Conservation (phyloP, 2,888 invertebrate genomes). For the Drosophila crucigera region DNA sequence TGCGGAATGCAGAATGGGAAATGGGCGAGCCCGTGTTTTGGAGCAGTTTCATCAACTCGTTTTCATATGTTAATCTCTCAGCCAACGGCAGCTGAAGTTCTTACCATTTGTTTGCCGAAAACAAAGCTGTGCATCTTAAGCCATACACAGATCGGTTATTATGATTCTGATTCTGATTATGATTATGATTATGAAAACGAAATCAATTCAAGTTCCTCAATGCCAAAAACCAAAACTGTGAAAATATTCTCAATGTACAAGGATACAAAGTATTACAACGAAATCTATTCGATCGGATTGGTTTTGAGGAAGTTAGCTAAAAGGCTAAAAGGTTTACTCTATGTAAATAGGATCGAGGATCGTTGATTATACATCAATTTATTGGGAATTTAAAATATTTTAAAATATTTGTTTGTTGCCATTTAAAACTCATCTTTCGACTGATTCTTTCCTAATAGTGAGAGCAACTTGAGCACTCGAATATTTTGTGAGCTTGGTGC, state of each 20-base stretch:
- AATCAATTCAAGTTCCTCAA: conserved; percentile 21
- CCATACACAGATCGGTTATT: conserved; percentile 1
- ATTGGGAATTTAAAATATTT: no score
- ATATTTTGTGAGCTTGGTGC: neutral
- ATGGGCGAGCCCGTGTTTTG: conserved; percentile 47
- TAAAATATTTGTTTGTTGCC: no score
- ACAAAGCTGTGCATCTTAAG: conserved; percentile 15
- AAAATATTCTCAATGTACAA: conserved; percentile 20
- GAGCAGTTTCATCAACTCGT: conserved; percentile 64
- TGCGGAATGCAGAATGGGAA: conserved; percentile 29
- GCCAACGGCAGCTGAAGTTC: conserved; percentile 47
- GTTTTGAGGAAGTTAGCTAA: neutral
- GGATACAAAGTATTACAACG: conserved; percentile 7
- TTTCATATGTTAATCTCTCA: conserved; percentile 59
- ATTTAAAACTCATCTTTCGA: neutral
- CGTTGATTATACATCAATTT: neutral
- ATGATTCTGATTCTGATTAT: conserved; percentile 16
- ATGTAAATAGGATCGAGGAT: neutral
- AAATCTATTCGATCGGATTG: neutral
- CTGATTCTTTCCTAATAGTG: neutral
- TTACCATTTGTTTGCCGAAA: conserved; percentile 16
- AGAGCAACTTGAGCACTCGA: neutral
- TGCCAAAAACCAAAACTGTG: conserved; percentile 36
- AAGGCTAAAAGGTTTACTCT: neutral
- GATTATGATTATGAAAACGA: neutral